Conservation (phyloP, 1,140 invertebrate species). For the Drosophila sturtevanti region DNA sequence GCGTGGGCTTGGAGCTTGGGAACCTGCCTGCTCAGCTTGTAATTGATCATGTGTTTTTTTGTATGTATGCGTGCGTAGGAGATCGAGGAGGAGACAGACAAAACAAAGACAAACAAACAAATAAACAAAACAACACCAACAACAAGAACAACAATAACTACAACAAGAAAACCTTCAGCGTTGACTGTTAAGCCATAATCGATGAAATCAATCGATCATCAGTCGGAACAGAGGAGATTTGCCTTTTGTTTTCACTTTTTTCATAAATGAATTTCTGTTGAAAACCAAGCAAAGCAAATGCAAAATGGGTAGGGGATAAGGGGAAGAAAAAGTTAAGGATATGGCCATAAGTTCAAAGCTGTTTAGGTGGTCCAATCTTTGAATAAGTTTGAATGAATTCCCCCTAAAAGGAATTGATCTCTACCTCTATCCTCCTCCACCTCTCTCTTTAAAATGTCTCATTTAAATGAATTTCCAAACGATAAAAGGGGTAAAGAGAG, state of each 20-base stretch:
- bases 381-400: not conserved
- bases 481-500: not conserved
- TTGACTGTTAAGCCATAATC: slow-evolving; percentile 71
- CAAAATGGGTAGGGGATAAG: too few species aligned
- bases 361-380: slow-evolving; percentile 48
- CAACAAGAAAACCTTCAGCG: slow-evolving; percentile 31
- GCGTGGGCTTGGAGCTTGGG: slow-evolving; percentile 41
- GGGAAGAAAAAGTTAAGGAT: slow-evolving; percentile 52
- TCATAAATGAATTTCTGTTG: slow-evolving; percentile 45
- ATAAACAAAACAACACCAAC: slow-evolving; percentile 29
- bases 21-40: slow-evolving; percentile 60
- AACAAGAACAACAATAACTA: too few species aligned
- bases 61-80: slow-evolving; percentile 48
- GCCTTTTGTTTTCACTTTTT: slow-evolving; percentile 62
- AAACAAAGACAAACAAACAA: slow-evolving; percentile 74
- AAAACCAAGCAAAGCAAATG: slow-evolving; percentile 15
- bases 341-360: slow-evolving; percentile 28
- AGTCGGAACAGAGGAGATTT: slow-evolving; percentile 16
- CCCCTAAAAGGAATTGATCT: too few species aligned
- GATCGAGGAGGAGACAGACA: slow-evolving; percentile 16
- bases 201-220: slow-evolving; percentile 79
- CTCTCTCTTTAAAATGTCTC: not conserved
- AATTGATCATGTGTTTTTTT: slow-evolving; percentile 79
- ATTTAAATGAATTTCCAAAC: not conserved
- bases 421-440: not conserved